Evolutionary conservation across 2,888 invertebrate genomes (phyloP), one percentile per base, ranked within the genome.

Genomic region (Mimachlamys varia): DNA sequence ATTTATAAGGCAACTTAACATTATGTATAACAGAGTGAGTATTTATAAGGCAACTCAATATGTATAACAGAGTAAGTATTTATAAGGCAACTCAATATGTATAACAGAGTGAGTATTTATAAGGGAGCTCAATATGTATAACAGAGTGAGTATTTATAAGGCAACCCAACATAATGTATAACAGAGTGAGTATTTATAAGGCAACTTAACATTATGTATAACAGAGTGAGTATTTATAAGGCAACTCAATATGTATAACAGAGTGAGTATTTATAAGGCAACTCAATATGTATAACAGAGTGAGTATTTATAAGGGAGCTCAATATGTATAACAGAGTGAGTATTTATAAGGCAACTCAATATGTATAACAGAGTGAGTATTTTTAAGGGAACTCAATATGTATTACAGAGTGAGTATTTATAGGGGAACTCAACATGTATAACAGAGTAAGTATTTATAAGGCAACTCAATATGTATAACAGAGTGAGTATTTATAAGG

Each of bases 51-150:
- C 93, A 95, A 87, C 93, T 95, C 38, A 93, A 92, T 37, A 91
- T 95, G 12, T 96, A 94, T 91, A 91, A 93, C 87, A 95, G 94
- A 94, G 96, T 96, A 92, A 91, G 94, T 90, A 12, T n/a, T n/a
- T n/a, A 92, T 94, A n/a, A 89, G 94, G 88, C 93, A 95, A 87
- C 93, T 95, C 38, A 93, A 92, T 37, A 91, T 95, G 12, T 96
- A 94, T 91, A 91, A 93, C 87, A 95, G 94, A 94, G 96, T 96
- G 92, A 91, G 94, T 90, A 12, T n/a, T n/a, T n/a, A 92, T 94
- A n/a, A 89, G 94, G 88, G 94, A 95, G 76, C 93, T 95, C 38
- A 93, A 92, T 37, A 91, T 95, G 12, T 96, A 94, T 91, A 91
- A 93, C 87, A 95, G 94, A 94, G 96, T 96, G 92, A 91, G 94